Evolutionary conservation across 2,113 vertebrate genomes (phyloP).

Genomic region (Xenopus borealis): DNA sequence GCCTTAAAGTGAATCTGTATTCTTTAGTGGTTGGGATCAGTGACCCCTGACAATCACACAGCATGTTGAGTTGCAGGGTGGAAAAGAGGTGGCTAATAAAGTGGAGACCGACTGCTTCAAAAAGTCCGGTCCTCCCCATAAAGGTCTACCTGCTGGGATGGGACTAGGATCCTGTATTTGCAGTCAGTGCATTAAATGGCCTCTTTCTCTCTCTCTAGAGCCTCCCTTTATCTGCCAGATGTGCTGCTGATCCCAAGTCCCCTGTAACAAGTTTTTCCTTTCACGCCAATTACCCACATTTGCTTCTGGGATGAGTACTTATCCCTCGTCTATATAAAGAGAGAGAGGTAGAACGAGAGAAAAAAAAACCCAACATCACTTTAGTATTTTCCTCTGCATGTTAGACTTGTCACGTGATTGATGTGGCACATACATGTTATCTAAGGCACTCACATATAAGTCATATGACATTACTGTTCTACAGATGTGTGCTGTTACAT

Average conservation of each 20-base stretch:
- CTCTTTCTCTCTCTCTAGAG: not conserved
- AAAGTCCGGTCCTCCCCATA: not conserved
- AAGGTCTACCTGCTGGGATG: not conserved
- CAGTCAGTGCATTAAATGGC: not conserved
- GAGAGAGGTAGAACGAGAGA: not conserved
- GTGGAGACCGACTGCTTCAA: too few relatives aligned
- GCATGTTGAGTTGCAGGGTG: too few relatives aligned
- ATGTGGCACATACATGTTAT: slow-evolving; percentile 4
- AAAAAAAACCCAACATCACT: not conserved
- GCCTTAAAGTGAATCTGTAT: too few relatives aligned
- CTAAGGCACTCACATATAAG: slow-evolving; percentile 1
- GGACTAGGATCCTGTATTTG: not conserved
- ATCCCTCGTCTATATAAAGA: not conserved
- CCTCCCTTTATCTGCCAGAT: not conserved
- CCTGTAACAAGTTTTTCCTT: slow-evolving; percentile 1
- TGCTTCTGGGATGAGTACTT: not conserved
- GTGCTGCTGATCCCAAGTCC: not conserved
- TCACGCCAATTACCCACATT: slow-evolving; percentile 17
- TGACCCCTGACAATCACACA: too few relatives aligned
- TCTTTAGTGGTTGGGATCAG: too few relatives aligned
- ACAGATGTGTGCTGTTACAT: not conserved
- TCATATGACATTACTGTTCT: not conserved
- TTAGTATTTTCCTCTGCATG: slow-evolving; percentile 6
- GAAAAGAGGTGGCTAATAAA: too few relatives aligned
- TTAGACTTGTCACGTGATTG: not conserved